Evolutionary conservation across 92 coral and sea anemone species (phyloP), one percentile per base, ranked within the genome.

Genomic region (Actinernus sp.): DNA sequence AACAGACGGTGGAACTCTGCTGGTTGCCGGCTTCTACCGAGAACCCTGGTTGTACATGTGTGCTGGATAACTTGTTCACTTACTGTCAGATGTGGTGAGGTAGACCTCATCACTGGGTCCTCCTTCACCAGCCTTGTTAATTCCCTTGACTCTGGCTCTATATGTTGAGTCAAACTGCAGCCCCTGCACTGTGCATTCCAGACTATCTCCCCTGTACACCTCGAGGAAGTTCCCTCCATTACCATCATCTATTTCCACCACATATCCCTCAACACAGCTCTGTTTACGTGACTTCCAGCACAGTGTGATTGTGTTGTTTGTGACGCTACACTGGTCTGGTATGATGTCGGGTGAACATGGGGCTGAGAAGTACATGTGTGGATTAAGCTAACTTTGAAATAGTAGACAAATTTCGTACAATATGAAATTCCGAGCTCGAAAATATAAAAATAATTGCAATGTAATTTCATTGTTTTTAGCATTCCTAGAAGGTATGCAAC

Each of bases 101-200:
- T 93, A 93, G 12, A 93, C 91, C 60, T 91, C 97, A 49, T 93
- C 98, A 58, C 97, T 93, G 0, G 97, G 90, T 3, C 74, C 82
- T 14, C 98, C 96, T 73, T 93, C 87, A 2, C 98, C 98, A 66
- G 98, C 87, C 36, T 87, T 93, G 45, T 92, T 93, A 61, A 86
- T 75, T 10, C 97, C 96, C 37, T 79, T 78, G 6, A 93, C 93
- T 22, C 98, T 67, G 20, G 98, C 98, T 44, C 98, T 77, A 87
- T 93, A 93, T 6, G 98, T 93, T 2, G 98, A 93, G 67, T 91
- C 96, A 80, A 93, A 93, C 87, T 93, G 98, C 31, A 93, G 82
- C 9, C 98, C 98, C 26, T 92, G 79, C 22, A 93, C 89, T 10
- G 91, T 93, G 52, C 97, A 93, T 18, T 81, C 90, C 45, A 88